Conservation (phyloP, 2,113 vertebrate genomes). For the Neogobius melanostomus region DNA sequence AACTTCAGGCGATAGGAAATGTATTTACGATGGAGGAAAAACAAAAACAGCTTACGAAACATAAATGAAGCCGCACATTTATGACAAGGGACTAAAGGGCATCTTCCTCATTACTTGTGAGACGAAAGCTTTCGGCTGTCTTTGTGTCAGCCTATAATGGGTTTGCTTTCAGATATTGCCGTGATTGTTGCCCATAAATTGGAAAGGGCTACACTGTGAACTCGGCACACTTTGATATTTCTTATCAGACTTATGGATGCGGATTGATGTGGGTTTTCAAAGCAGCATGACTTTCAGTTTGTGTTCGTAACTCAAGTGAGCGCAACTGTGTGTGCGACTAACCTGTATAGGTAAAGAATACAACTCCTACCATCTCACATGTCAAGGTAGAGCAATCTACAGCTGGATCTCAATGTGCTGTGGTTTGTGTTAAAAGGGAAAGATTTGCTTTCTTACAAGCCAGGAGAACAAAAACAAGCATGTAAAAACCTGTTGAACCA, state of each 20-base stretch:
- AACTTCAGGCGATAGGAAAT: not conserved
- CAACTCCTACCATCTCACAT: not conserved
- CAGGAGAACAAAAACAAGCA: conserved; percentile 7
- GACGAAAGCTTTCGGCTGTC: conserved; percentile 14
- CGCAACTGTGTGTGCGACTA: not conserved
- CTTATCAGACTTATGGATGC: conserved; percentile 7
- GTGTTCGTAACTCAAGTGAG: not conserved
- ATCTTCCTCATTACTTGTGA: conserved; percentile 7
- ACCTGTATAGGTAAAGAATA: not conserved
- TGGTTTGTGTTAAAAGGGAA: not conserved
- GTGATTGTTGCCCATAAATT: conserved; percentile 28
- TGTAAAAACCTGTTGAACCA: conserved; percentile 8
- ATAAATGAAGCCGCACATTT: conserved; percentile 1
- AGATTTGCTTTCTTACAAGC: not conserved
- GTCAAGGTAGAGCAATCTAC: not conserved
- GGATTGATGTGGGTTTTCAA: not conserved
- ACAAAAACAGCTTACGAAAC: not conserved
- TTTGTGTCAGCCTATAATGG: conserved; percentile 3
- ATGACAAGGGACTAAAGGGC: not conserved
- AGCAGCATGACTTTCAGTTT: not conserved
- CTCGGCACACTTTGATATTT: conserved; percentile 19
- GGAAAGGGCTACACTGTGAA: conserved; percentile 10
- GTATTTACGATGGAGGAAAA: too few relatives aligned
- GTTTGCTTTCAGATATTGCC: conserved; percentile 19
- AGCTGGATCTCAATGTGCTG: not conserved